phyloP scores from a whole-genome alignment of 1,140 invertebrate species.

The Aporrectodea caliginosa region DNA sequence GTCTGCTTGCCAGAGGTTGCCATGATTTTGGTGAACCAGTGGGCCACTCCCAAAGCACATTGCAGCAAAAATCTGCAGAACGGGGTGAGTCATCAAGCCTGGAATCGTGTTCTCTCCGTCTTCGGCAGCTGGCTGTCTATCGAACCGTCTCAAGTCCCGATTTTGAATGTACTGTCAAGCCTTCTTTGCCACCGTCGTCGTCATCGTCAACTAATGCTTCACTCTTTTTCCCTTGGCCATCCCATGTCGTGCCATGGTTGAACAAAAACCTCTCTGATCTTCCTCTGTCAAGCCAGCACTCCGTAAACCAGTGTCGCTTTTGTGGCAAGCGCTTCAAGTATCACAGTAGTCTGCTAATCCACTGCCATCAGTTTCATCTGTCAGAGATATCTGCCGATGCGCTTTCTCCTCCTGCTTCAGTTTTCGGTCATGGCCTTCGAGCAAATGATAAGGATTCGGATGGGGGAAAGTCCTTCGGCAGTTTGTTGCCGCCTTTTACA shows the following conservation, averaged over 20 bases:
- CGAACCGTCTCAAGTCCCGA: not conserved
- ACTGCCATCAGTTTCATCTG: not conserved
- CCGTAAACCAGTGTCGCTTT: not conserved
- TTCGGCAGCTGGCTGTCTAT: not conserved
- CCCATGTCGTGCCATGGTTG: not conserved
- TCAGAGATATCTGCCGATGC: not conserved
- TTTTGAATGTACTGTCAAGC: not conserved
- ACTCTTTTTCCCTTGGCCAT: not conserved
- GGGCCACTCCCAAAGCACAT: not conserved
- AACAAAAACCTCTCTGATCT: not conserved
- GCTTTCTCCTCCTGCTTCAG: not conserved
- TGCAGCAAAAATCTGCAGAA: not conserved
- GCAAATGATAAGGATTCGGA: not conserved
- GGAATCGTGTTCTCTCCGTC: not conserved
- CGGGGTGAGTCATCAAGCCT: not conserved
- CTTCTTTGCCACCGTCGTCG: not conserved
- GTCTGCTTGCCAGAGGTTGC: not conserved
- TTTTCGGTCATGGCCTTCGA: not conserved
- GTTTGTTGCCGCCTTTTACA: too few species aligned
- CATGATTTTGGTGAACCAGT: not conserved
- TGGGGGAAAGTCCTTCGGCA: too few species aligned
- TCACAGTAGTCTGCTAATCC: not conserved
- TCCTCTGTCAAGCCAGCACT: not conserved
- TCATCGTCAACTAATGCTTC: not conserved
- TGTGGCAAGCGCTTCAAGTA: not conserved